phyloP scores from a whole-genome alignment of 2,797 vertebrate genomes.

The Cephalopachus bancanus region DNA sequence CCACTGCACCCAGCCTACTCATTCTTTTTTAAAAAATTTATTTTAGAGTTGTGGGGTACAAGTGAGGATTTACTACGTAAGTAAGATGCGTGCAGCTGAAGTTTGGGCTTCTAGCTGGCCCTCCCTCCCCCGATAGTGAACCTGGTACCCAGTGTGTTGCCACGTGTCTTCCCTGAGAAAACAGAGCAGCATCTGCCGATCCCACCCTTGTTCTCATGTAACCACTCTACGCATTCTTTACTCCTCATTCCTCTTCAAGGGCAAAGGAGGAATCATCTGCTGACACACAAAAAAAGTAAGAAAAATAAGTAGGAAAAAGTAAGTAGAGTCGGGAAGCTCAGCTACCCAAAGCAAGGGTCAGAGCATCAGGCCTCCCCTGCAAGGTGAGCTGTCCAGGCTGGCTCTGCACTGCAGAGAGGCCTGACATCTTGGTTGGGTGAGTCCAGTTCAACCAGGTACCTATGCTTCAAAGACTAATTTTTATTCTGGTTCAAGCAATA shows the following conservation, averaged over 20 bases:
- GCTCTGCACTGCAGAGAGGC: neutral
- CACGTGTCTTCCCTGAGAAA: too few species aligned
- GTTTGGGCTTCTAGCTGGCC: too few species aligned
- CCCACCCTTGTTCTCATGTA: too few species aligned
- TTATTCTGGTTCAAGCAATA: neutral
- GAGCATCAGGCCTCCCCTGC: neutral
- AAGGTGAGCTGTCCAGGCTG: accelerated
- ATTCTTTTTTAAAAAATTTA: too few species aligned
- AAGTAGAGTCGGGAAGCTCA: neutral
- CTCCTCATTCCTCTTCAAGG: neutral
- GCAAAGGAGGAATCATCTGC: neutral
- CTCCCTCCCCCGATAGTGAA: too few species aligned
- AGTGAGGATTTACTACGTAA: too few species aligned
- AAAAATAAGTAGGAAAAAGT: neutral
- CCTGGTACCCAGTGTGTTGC: too few species aligned
- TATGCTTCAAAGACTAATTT: neutral
- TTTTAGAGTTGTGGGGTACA: too few species aligned
- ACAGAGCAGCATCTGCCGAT: too few species aligned
- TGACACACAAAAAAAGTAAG: neutral
- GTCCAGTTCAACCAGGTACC: neutral
- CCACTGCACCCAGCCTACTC: too few species aligned
- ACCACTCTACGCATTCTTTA: neutral
- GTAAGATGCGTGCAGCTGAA: too few species aligned
- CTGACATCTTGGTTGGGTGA: neutral
- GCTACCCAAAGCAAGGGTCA: neutral